Percentiles rank a stretch among this genome's conserved stretches.
These are phyloP conservation scores for Graptemys geographica DNA, from an alignment of 2,797 vertebrate species.

Conservation along the genomic window DNA sequence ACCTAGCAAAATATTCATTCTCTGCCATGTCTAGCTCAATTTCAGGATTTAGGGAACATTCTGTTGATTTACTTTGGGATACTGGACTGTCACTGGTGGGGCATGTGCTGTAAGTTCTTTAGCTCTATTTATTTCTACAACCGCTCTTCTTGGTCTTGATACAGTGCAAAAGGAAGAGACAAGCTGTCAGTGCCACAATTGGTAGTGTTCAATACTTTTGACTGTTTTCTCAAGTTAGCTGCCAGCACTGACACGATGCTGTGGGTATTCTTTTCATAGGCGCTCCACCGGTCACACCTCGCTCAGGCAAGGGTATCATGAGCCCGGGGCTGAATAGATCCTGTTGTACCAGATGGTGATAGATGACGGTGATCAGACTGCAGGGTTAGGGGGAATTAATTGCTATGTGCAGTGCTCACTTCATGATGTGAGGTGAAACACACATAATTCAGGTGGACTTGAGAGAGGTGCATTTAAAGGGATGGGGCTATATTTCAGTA, in stretches of 20 bases:
- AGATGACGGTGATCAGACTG: neutral
- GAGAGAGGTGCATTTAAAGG: neutral
- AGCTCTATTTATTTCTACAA: no score
- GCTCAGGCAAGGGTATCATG: neutral
- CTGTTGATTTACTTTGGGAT: fast-evolving
- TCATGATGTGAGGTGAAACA: neutral
- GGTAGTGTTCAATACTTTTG: neutral
- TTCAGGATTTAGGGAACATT: neutral
- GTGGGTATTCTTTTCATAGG: neutral
- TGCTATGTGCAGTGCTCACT: neutral
- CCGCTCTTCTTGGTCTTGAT: neutral
- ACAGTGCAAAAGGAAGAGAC: neutral
- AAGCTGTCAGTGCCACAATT: neutral
- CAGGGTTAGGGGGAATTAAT: neutral
- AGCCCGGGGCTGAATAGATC: neutral
- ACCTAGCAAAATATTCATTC: neutral
- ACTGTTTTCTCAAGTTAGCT: neutral
- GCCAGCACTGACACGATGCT: neutral
- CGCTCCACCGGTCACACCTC: fast-evolving
- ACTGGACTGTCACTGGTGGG: neutral
- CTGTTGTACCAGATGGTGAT: neutral
- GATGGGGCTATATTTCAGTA: neutral
- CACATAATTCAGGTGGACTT: neutral
- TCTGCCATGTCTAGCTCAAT: neutral
- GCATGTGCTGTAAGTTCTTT: neutral